Evolutionary conservation across 2,888 invertebrate species (phyloP).

Genomic region (Bimastos eiseni): DNA sequence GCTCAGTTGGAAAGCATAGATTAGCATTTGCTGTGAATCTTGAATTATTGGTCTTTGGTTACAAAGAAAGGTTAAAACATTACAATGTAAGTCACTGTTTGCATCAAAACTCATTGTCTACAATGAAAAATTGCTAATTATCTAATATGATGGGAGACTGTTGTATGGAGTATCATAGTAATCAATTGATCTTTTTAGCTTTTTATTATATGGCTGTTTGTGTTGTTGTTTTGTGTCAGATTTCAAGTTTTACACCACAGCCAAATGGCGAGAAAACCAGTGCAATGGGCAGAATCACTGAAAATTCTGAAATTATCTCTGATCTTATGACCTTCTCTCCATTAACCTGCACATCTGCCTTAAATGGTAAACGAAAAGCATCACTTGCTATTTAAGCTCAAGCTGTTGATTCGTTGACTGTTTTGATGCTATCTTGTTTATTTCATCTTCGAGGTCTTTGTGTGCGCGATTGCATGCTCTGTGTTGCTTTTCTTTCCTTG

Average conservation of each 20-base stretch:
- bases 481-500: too few relatives aligned
- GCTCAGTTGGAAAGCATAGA: background rate
- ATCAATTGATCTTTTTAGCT: background rate
- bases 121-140: background rate
- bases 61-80: background rate
- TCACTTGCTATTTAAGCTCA: background rate
- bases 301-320: background rate
- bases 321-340: conserved; percentile 15
- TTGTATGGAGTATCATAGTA: background rate
- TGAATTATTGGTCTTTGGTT: background rate
- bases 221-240: background rate
- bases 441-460: too few relatives aligned
- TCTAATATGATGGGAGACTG: too few relatives aligned
- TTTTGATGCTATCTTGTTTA: background rate
- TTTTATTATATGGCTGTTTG: background rate
- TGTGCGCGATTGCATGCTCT: too few relatives aligned
- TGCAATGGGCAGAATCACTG: background rate
- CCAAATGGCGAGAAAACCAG: background rate
- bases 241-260: conserved; percentile 18
- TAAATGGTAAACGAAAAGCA: conserved; percentile 4
- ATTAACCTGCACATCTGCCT: background rate
- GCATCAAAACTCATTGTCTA: background rate
- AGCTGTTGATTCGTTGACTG: background rate
- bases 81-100: background rate
- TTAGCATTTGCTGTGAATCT: background rate